Conservation (phyloP, 2,113 vertebrate genomes). For the Barnardius zonarius region DNA sequence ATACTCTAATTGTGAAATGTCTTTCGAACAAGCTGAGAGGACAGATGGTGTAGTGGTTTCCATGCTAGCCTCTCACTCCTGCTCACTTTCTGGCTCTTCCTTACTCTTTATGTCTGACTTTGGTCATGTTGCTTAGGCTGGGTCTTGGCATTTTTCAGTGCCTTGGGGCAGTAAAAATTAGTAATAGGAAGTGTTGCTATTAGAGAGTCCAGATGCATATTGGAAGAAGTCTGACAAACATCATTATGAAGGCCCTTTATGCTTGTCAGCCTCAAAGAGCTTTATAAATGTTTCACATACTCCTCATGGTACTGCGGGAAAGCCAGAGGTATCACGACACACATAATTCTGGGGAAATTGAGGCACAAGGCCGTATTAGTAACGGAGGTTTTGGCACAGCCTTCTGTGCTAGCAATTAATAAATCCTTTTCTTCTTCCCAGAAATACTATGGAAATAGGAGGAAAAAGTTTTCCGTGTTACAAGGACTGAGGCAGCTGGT, state of each 20-base stretch:
- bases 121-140: not conserved
- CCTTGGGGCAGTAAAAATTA: not conserved
- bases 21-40: conserved; percentile 23
- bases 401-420: not conserved
- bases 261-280: not conserved
- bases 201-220: not conserved
- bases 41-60: conserved; percentile 50
- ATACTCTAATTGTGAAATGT: not conserved
- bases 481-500: not conserved
- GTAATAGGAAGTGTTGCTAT: not conserved
- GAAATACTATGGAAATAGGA: not conserved
- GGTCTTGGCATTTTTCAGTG: not conserved
- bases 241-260: not conserved
- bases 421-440: not conserved
- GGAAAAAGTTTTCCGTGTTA: not conserved
- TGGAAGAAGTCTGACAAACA: not conserved
- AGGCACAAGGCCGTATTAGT: not conserved
- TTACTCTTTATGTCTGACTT: conserved; percentile 28
- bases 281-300: not conserved
- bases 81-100: conserved; percentile 51
- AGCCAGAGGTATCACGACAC: not conserved
- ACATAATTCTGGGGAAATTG: not conserved
- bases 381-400: not conserved
- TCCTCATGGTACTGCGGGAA: not conserved
- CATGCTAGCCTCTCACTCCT: conserved; percentile 30